Evolutionary conservation across 2,113 vertebrate species (phyloP).

Genomic region (Crotalus helleri): DNA sequence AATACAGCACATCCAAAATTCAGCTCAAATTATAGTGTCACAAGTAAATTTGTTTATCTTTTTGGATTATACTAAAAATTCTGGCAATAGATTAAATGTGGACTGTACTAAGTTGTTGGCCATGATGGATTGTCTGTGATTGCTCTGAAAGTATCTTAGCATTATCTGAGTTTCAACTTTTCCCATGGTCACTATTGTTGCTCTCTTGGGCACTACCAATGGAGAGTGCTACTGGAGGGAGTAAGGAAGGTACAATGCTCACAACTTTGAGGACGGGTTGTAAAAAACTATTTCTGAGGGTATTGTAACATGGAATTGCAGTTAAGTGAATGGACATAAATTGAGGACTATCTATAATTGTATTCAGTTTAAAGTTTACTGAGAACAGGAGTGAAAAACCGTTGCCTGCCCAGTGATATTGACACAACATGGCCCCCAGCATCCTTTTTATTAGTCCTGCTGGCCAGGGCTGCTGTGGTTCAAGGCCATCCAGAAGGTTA

Average conservation of each 20-base stretch:
- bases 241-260: neutral
- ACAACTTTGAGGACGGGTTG: neutral
- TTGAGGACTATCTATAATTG: neutral
- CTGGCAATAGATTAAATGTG: no score
- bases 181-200: neutral
- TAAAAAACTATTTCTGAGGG: neutral
- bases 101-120: neutral
- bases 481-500: neutral
- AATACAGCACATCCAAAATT: neutral
- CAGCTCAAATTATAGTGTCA: neutral
- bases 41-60: neutral
- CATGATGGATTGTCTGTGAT: neutral
- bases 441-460: neutral
- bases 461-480: neutral
- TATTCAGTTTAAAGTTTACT: neutral
- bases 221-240: neutral
- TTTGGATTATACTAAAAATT: neutral
- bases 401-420: neutral
- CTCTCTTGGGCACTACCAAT: neutral
- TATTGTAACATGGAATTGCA: neutral
- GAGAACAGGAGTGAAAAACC: neutral
- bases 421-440: neutral
- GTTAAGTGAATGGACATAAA: neutral
- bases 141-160: neutral
- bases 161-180: neutral